Conservation (phyloP, 2,888 invertebrate genomes). For the Drosophila testacea region DNA sequence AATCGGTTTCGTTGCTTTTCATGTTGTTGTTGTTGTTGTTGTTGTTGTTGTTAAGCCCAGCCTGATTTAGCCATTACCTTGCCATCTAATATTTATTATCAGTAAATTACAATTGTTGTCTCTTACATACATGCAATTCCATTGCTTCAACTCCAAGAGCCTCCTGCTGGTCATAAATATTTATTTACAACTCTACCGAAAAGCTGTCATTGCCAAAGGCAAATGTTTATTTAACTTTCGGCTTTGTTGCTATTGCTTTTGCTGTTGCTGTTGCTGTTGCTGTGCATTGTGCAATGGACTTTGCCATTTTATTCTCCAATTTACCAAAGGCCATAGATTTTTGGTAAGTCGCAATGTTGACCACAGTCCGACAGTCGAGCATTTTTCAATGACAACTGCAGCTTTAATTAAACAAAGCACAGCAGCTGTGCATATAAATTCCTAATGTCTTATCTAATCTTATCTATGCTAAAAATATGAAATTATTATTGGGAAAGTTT, state of each 20-base stretch:
- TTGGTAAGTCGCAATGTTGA: conserved; percentile 28
- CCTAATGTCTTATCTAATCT: conserved; percentile 21
- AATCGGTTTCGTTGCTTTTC: background rate
- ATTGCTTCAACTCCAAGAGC: conserved; percentile 7
- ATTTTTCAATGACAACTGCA: conserved; percentile 78
- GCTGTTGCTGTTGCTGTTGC: background rate
- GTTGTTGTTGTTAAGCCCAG: conserved; percentile 24
- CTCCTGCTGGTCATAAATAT: conserved; percentile 69
- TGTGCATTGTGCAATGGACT: conserved; percentile 15
- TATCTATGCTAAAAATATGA: conserved; percentile 14
- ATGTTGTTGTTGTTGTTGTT: background rate
- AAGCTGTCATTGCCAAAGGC: conserved; percentile 72
- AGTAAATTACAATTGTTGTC: conserved; percentile 81
- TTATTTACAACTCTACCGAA: conserved; percentile 73
- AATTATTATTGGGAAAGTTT: conserved; percentile 23
- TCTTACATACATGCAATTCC: conserved; percentile 70
- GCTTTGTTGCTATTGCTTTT: conserved; percentile 23
- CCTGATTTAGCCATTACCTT: conserved; percentile 53
- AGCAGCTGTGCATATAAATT: conserved; percentile 35
- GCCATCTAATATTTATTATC: conserved; percentile 77
- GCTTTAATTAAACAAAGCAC: conserved; percentile 70
- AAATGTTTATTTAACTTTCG: conserved; percentile 61
- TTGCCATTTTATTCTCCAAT: conserved; percentile 40
- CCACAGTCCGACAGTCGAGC: conserved; percentile 32
- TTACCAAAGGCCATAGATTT: conserved; percentile 40